Conservation (phyloP, 1,140 invertebrate species). For the Drosophila kurseongensis region DNA sequence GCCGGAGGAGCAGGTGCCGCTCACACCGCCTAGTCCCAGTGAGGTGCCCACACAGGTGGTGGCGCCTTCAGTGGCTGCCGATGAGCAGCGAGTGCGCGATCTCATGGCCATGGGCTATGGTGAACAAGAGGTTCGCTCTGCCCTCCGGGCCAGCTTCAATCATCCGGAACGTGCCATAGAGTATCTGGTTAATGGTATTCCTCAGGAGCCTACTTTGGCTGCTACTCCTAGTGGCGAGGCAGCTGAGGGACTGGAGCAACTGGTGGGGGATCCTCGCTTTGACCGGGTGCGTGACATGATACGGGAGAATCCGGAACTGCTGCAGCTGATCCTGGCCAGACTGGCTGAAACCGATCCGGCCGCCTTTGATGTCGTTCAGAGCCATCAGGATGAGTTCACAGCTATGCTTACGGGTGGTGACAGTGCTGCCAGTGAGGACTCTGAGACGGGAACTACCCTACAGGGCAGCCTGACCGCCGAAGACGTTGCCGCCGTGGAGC, state of each 20-base stretch:
- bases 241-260: conserved; percentile 12
- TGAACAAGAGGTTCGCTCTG: conserved; percentile 66
- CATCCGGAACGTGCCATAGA: conserved; percentile 79
- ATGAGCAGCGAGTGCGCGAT: conserved; percentile 55
- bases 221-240: neutral
- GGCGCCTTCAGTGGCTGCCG: conserved; percentile 1
- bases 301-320: conserved; percentile 52
- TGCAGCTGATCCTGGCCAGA: conserved; percentile 47
- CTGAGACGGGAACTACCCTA: neutral
- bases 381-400: conserved; percentile 58
- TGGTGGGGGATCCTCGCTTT: conserved; percentile 46
- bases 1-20: conserved; percentile 9
- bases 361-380: conserved; percentile 46
- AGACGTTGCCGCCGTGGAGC: conserved; percentile 59
- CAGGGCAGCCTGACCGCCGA: conserved; percentile 33
- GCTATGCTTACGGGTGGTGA: conserved; percentile 34
- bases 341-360: conserved; percentile 51
- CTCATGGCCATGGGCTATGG: conserved; percentile 72
- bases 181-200: conserved; percentile 67
- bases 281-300: conserved; percentile 55
- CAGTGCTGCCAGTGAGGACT: neutral
- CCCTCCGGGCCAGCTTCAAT: conserved; percentile 73
- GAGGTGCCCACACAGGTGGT: conserved; percentile 7
- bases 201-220: neutral
- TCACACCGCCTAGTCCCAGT: conserved; percentile 9